These are phyloP conservation scores for Trachymyrmex cornetzi DNA, from an alignment of 1,140 invertebrate genomes.

Conservation along the genomic window DNA sequence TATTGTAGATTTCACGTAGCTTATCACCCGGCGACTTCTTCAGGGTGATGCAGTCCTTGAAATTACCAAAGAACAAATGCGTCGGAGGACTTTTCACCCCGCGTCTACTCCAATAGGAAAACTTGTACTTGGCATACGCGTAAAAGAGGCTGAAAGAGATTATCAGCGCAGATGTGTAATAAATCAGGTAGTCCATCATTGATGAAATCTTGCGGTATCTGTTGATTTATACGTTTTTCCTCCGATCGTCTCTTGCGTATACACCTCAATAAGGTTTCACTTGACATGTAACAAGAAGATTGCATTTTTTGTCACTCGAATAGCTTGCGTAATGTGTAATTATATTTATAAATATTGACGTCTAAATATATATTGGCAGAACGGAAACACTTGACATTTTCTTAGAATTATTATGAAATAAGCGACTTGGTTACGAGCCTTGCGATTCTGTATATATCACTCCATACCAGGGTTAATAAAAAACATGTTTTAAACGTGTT, in stretches of 20 bases:
- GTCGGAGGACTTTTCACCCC: constrained; percentile 49
- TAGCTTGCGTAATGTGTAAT: too few relatives aligned
- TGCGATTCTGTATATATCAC: too few relatives aligned
- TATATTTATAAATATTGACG: too few relatives aligned
- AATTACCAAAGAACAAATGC: constrained; percentile 79
- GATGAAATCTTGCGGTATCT: neutral
- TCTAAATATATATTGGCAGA: too few relatives aligned
- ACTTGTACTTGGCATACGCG: constrained; percentile 76
- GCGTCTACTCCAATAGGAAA: constrained; percentile 75
- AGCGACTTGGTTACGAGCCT: too few relatives aligned
- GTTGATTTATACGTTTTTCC: neutral
- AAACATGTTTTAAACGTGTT: too few relatives aligned
- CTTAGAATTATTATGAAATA: too few relatives aligned
- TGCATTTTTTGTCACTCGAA: too few relatives aligned
- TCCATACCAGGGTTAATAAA: too few relatives aligned
- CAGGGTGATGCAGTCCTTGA: constrained; percentile 73
- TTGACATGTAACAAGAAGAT: too few relatives aligned
- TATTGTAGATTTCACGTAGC: constrained; percentile 78
- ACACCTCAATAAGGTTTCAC: neutral
- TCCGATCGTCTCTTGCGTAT: neutral
- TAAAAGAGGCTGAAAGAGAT: constrained; percentile 61
- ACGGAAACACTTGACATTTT: too few relatives aligned
- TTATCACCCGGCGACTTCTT: constrained; percentile 80
- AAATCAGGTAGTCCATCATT: neutral
- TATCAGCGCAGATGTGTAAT: neutral